Percentiles rank a stretch among this genome's conserved stretches.
Conservation (phyloP, 2,797 vertebrate genomes). For the Gadopsis marmoratus region DNA sequence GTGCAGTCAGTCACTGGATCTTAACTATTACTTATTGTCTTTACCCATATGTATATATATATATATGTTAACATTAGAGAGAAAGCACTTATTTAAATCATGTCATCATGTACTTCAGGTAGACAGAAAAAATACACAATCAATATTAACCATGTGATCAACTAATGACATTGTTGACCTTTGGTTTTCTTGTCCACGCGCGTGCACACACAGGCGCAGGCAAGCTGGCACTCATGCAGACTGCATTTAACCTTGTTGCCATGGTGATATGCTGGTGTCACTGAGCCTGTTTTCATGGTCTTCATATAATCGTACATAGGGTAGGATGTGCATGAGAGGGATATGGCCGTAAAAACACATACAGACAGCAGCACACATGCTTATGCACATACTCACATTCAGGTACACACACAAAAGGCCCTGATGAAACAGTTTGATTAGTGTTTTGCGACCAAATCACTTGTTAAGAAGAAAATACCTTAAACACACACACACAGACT, state of each 20-base stretch:
- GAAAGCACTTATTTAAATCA: neutral
- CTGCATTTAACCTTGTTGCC: neutral
- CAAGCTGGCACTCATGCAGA: neutral
- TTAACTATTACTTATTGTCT: neutral
- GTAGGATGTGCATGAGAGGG: too few species aligned
- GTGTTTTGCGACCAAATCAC: conserved; percentile 27
- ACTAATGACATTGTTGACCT: neutral
- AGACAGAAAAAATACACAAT: neutral
- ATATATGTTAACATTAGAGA: too few species aligned
- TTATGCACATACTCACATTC: neutral
- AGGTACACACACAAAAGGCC: neutral
- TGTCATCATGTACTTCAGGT: neutral
- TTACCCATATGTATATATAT: neutral
- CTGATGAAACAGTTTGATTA: conserved; percentile 30
- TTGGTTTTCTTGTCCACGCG: neutral
- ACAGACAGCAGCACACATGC: neutral
- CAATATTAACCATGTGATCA: neutral
- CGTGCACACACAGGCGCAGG: neutral
- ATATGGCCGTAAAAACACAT: neutral
- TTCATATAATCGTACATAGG: neutral
- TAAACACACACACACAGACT: neutral
- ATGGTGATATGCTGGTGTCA: neutral
- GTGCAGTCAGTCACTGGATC: neutral
- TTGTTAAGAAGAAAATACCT: conserved; percentile 28
- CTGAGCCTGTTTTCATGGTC: neutral